Evolutionary conservation across 2,888 invertebrate genomes (phyloP), one percentile per base, ranked within the genome.

Genomic region (Drosophila kanekoi): DNA sequence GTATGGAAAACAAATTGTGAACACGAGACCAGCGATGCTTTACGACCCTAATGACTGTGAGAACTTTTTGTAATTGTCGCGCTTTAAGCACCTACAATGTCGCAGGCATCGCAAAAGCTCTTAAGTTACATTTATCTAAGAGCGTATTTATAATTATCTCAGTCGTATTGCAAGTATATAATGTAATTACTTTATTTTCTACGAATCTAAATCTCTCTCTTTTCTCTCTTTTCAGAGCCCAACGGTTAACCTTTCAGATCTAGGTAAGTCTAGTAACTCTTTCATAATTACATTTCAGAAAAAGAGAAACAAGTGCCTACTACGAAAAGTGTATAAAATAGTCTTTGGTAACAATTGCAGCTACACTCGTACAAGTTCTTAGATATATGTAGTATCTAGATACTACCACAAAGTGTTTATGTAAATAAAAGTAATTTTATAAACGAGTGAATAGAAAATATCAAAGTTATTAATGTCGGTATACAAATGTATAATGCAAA

Each of bases 1-100:
- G 33, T 47, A 43, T 68, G 64, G 47, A 68, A 61, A 67, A 71
- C 79, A 74, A 79, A 76, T 71, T 65, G 89, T 76, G 79, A 81
- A 66, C 87, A 79, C 72, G 77, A 84, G 77, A 69, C 79, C 53
- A 53, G 60, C 54, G 64, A 66, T 65, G 62, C 62, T 45, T 79
- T 71, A 74, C 87, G 87, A 85, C 85, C 84, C 77, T 87, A 89
- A 85, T 85, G 89, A 77, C 65, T 79, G 87, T 89, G 84, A 82
- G 89, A 85, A 89, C 73, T 70, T 81, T 85, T 81, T 45, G 23
- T 45, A 49, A 71, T 60, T 83, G 67, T 68, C 52, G 62, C 52
- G 40, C 52, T 61, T 60, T 51, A 44, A 54, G 67, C 44, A 28
- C 32, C 41, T 18, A 38, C 44, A 43, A 53, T 85, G 72, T 62